A percentile compares a stretch with the other conserved stretches of the same genome.
phyloP scores from a whole-genome alignment of 2,888 invertebrate genomes.

The Cinara cedri region DNA sequence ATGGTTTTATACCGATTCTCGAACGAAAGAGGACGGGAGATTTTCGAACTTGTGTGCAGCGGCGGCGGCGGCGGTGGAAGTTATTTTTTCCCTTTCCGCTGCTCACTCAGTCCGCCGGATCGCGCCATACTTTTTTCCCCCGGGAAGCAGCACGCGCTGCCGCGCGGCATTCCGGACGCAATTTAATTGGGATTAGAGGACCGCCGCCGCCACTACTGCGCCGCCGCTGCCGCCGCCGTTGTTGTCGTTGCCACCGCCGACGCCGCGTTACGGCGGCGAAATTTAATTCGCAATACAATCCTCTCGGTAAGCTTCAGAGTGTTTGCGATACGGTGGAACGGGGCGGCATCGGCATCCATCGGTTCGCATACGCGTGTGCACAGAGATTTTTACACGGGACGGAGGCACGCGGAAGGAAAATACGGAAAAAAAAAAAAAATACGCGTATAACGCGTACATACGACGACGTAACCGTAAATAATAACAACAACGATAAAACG shows the following conservation, averaged over 20 bases:
- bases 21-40: conserved; percentile 23
- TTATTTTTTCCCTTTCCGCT: conserved; percentile 21
- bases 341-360: not conserved
- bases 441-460: not conserved
- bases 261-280: conserved; percentile 25
- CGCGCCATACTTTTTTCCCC: conserved; percentile 10
- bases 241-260: not conserved
- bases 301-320: conserved; percentile 13
- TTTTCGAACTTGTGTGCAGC: conserved; percentile 16
- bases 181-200: conserved; percentile 55
- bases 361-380: not conserved
- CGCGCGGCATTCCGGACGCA: conserved; percentile 41
- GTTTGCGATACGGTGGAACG: not conserved
- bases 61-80: conserved; percentile 5
- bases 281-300: conserved; percentile 45
- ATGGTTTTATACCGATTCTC: not conserved
- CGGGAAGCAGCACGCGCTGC: conserved; percentile 4
- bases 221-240: not conserved
- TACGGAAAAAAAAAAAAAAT: not conserved
- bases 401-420: not conserved
- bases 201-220: not conserved
- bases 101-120: not conserved
- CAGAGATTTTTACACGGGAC: not conserved
- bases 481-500: too few relatives aligned
- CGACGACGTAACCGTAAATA: not conserved